Conservation (phyloP, 2,113 vertebrate genomes). For the Sminthopsis crassicaudata region DNA sequence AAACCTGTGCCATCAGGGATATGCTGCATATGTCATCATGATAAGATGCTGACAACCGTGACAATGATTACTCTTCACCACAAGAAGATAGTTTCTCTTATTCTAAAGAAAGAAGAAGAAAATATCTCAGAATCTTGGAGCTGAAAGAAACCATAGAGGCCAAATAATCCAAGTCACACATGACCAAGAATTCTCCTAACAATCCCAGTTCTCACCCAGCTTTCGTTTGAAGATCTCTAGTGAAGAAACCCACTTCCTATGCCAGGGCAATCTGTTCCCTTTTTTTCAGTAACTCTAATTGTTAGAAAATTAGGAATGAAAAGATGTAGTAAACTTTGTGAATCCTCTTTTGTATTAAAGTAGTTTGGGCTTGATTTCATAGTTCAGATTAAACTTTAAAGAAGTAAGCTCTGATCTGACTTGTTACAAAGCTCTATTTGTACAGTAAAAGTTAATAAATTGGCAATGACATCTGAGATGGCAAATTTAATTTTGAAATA, state of each 20-base stretch:
- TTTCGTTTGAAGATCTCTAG: not conserved
- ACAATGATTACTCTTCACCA: not conserved
- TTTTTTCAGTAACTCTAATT: not conserved
- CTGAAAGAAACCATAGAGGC: not conserved
- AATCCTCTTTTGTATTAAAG: conserved; percentile 22
- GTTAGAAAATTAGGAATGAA: conserved; percentile 15
- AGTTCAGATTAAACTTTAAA: conserved; percentile 23
- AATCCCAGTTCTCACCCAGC: not conserved
- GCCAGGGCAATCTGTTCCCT: not conserved
- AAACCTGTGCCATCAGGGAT: not conserved
- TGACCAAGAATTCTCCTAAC: not conserved
- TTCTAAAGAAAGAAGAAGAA: not conserved
- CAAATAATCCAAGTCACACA: conserved; percentile 2
- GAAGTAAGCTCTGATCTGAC: conserved; percentile 32
- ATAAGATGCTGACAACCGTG: not conserved
- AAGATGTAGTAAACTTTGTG: not conserved
- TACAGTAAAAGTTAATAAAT: conserved; percentile 44
- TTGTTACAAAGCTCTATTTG: not conserved
- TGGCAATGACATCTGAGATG: conserved; percentile 24
- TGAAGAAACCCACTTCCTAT: not conserved
- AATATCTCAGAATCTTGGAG: not conserved
- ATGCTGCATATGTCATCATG: not conserved
- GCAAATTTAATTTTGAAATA: conserved; percentile 50
- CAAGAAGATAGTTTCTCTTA: not conserved
- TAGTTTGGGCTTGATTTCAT: not conserved